A percentile compares a stretch with the other conserved stretches of the same genome.
Evolutionary conservation across 2,888 invertebrate species (phyloP).

Genomic region (Idaea straminata): DNA sequence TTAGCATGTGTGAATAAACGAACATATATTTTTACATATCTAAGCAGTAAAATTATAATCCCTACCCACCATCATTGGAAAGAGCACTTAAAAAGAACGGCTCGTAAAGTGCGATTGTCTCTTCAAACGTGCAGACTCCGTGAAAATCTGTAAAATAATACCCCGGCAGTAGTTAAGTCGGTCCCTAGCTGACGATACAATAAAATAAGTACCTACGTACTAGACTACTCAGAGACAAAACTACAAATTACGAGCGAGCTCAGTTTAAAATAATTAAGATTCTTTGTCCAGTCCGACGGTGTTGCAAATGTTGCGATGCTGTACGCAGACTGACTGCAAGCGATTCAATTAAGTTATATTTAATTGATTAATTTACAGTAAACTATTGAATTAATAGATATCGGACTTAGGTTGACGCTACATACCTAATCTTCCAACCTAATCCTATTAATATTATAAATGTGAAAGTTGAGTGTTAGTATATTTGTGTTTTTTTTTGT

Average conservation of each 20-base stretch:
- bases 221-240: conserved; percentile 54
- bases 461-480: too few relatives aligned
- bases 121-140: conserved; percentile 61
- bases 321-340: conserved; percentile 12
- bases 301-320: conserved; percentile 38
- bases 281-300: conserved; percentile 61
- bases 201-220: conserved; percentile 59
- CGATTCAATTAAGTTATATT: conserved; percentile 2
- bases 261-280: conserved; percentile 76
- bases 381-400: background rate
- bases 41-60: background rate
- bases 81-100: conserved; percentile 60
- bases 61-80: background rate
- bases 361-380: background rate
- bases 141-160: conserved; percentile 72
- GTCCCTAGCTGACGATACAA: conserved; percentile 65
- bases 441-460: too few relatives aligned
- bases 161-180: conserved; percentile 54
- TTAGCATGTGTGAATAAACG: too few relatives aligned
- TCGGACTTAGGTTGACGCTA: background rate
- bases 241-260: conserved; percentile 68
- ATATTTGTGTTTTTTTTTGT: too few relatives aligned
- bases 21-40: background rate
- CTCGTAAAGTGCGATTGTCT: conserved; percentile 55
- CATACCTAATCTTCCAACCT: too few relatives aligned